Percentiles rank a stretch among this genome's conserved stretches.
Conservation (phyloP, 2,113 vertebrate species). For the Turnix velox region DNA sequence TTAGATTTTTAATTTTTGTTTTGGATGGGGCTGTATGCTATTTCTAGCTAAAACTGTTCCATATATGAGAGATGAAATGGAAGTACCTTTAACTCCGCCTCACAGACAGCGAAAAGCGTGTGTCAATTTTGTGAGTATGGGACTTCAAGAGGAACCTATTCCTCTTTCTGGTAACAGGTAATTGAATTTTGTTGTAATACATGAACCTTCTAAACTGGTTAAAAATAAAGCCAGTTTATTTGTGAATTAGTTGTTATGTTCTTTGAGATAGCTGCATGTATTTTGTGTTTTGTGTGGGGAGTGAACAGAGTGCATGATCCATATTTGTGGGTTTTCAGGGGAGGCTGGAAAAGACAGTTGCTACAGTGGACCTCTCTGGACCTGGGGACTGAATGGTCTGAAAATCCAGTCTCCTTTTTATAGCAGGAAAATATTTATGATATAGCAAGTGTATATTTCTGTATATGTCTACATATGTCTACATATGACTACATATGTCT, state of each 20-base stretch:
- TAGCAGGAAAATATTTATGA: not conserved
- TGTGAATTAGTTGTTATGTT: not conserved
- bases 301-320: not conserved
- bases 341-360: not conserved
- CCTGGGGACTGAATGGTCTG: not conserved
- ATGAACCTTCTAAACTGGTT: not conserved
- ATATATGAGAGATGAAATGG: slow-evolving; percentile 46
- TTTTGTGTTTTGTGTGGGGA: not conserved
- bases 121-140: slow-evolving; percentile 6
- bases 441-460: not conserved
- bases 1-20: not conserved
- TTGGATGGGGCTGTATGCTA: not conserved
- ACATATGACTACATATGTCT: not conserved
- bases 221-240: not conserved
- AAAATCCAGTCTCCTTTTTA: not conserved
- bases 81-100: slow-evolving; percentile 58
- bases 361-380: not conserved
- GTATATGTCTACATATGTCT: not conserved
- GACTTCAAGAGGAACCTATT: slow-evolving; percentile 59
- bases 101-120: slow-evolving; percentile 5
- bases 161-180: slow-evolving; percentile 64
- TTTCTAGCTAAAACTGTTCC: slow-evolving; percentile 7
- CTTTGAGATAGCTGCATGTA: not conserved
- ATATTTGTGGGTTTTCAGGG: not conserved
- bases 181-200: not conserved